Base-by-base conservation (phyloP, 2,113 vertebrate genomes). In the Tetrao urogallus region DNA sequence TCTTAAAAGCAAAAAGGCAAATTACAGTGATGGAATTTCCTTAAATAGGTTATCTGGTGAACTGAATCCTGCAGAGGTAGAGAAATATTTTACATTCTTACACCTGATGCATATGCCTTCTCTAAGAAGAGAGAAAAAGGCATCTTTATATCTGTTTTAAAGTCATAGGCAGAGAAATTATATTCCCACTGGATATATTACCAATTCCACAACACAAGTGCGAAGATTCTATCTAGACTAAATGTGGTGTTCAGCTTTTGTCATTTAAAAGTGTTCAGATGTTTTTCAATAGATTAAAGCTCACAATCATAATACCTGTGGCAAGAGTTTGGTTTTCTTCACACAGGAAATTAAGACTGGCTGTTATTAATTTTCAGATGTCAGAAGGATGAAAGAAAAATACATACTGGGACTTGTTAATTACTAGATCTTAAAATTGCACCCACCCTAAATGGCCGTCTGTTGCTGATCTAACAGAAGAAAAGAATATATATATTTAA, bases 1-100 rank as follows among this genome's bases (percentile, higher is more conserved):
- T 91, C 95, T 98, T 98, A 96, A 97, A 95, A 97, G 94, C 82
- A 94, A 94, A 93, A 93, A 63, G 65, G 83, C 94, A 97, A 97
- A 97, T 96, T 96, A 95, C 45, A 97, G 93, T 73, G 66, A 61
- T 92, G 92, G 93, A 93, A 97, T 97, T 92, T 97, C 82, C 97
- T 96, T 95, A 86, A 93, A 97, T 83, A 96, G 89, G 94, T 97
- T 96, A 94, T 97, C 93, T 95, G 96, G 97, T 94, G 58, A 94
- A 95, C 93, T 89, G 74, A 80, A 94, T 93, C 92, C 83, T 72
- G 71, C 75, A 95, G 95, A 96, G 90, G 95, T 97, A 93, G 66
- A 89, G 95, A 94, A 96, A 96, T 80, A 84, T 71, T 88, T 92
- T 88, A 77, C 34, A 40, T 69, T 84, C 79, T 30, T 65, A 24